Conservation (phyloP, 2,113 vertebrate species). For the Dissostichus mawsoni region DNA sequence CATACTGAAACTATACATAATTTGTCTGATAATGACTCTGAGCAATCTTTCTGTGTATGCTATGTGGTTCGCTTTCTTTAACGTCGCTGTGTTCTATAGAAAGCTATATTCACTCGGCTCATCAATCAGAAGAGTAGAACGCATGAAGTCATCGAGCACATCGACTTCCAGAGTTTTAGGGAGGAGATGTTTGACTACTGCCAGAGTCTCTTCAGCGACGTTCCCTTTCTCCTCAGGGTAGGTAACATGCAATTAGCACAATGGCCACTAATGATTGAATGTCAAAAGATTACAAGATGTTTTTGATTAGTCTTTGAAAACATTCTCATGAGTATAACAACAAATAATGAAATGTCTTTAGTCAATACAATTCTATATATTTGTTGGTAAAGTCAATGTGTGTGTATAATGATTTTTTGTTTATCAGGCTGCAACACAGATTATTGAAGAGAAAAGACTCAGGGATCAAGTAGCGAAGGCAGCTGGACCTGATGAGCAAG, state of each 20-base stretch:
- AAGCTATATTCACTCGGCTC: constrained; percentile 81
- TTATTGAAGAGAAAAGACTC: constrained; percentile 38
- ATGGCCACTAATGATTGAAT: background rate
- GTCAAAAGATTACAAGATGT: background rate
- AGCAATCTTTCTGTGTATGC: background rate
- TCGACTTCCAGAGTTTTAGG: constrained; percentile 88
- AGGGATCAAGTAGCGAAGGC: background rate
- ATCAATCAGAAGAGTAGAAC: constrained; percentile 81
- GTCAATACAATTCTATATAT: background rate
- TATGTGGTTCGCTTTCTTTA: background rate
- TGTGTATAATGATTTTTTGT: background rate
- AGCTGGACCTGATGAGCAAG: constrained; percentile 6
- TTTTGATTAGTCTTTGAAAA: background rate
- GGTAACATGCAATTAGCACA: constrained; percentile 24
- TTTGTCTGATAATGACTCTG: background rate
- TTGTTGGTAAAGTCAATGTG: background rate
- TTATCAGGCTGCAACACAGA: constrained; percentile 62
- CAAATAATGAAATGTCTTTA: background rate
- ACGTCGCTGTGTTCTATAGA: constrained; percentile 75
- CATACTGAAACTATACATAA: background rate
- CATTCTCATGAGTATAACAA: background rate
- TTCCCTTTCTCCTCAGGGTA: constrained; percentile 88
- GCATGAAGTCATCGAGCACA: constrained; percentile 84
- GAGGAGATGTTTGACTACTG: constrained; percentile 85
- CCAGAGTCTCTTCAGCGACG: constrained; percentile 74